Evolutionary conservation across 2,888 invertebrate species (phyloP), one percentile per base, ranked within the genome.

Genomic region (Platypus cylindrus): DNA sequence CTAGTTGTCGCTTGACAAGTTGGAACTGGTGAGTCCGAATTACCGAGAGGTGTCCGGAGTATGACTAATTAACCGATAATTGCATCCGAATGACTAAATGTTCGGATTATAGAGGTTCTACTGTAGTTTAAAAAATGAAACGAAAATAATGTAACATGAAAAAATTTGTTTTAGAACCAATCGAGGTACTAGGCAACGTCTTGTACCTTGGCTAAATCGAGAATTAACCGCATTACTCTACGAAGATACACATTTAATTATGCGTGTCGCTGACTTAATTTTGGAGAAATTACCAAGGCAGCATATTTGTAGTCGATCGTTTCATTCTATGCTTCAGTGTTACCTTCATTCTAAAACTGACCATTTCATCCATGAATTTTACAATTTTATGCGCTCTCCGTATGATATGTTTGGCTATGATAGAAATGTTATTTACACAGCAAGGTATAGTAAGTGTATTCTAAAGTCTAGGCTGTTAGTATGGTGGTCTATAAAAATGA

Each of bases 311-410:
- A 75, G 79, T 39, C 55, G 67, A 5, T 75, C 78, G 50, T 89
- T 93, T 60, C 71, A 75, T 23, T 71, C 75, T 25, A 66, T 74
- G 9, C 59, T 90, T 32, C 66, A 67, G 17, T 73, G 78, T 9
- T 81, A 76, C 55, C 67, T 90, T 41, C 75, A 77, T 13, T 63
- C 66, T 1, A 68, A 77, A 45, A 84, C 89, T 0, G 73, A 76
- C 37, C 93, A 93, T 59, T 94, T 94, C 56, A 70, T 86, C 18
- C 90, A 93, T 56, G 93, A 94, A 55, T 71, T 94, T 40, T 75
- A 78, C 49, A 77, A 76, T 56, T 94, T 82, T 63, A 87, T 93
- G 18, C 71, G 80, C 17, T 87, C 89, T 8, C 85, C 86, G 0
- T 85, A 77, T 56, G 87, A 87, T 54, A 75, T 93, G 73, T 67